Evolutionary conservation across 1,140 invertebrate genomes (phyloP), one percentile per base, ranked within the genome.

Genomic region (Drosophila seguyi): DNA sequence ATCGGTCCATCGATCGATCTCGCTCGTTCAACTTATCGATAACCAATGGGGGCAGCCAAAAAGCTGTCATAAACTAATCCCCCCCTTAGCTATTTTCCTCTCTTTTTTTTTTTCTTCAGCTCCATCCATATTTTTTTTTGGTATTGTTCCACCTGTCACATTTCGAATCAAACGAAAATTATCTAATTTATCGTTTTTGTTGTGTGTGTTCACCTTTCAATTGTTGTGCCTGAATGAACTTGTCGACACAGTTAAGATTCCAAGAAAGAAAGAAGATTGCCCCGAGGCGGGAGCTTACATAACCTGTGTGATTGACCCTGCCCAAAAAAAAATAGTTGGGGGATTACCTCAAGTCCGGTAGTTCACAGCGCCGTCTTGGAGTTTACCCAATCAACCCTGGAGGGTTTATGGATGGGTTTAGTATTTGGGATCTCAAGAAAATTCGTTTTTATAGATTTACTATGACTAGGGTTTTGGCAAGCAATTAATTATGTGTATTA

Each of bases 161-260:
- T 42, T 59, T 38, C 36, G 14, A 65, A 27, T 22, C 44, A 57
- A 47, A 58, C 48, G 16, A 59, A 77, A 81, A 81, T 86, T 79
- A 83, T 84, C 76, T 67, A 79, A 84, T 72, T 76, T 83, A 80
- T 84, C 60, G 81, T 67, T 75, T 75, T 66, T 53, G 41, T 25
- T 41, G 44, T 50, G 45, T 25, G 25, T 25, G 25, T 53, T 39
- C 48, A 41, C 52, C 58, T 58, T 41, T 55, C 59, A 52, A 60
- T 77, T 74, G 71, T 79, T 77, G 61, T 68, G 59, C 58, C 45
- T 77, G 53, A 78, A 81, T 82, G 50, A 81, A 85, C 57, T 87
- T 79, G 79, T 87, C 76, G 82, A 82, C 83, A 85, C 57, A 87
- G 39, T 75, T 75, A 67, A 48, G 39, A 45, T 52, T 44, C 34